Evolutionary conservation across 1,140 invertebrate genomes (phyloP), one percentile per base, ranked within the genome.

Genomic region (Saccostrea echinata): DNA sequence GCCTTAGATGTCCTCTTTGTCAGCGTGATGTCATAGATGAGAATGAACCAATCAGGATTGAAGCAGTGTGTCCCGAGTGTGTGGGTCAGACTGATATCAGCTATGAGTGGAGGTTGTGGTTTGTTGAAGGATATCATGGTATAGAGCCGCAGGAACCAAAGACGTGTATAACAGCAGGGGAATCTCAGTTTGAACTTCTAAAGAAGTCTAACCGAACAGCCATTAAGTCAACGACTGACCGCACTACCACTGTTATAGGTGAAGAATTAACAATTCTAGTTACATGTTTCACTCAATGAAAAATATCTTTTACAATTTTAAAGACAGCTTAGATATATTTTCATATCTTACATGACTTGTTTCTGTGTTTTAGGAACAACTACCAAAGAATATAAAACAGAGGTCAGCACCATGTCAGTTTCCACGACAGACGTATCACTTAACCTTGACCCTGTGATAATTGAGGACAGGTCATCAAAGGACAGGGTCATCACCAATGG

Each of bases 21-120:
- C 27, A 76, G 27, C 68, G 24, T 76, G 68, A 33, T 30, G 27
- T 27, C 24, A 71, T 30, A 11, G 16, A 27, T 27, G 68, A 76
- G 27, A 33, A 33, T 76, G 27, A 76, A 76, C 68, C 68, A 76
- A 30, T 76, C 68, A 76, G 68, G 13, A 76, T 76, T 12, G 68
- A 33, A 27, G 68, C 68, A 11, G 68, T 76, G 12, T 76, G 68
- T 13, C 68, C 68, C 16, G 30, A 33, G 68, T 76, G 68, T 16
- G 27, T 16, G 13, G 27, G 68, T 24, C 8, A 16, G 16, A 24
- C 27, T 16, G 16, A 2, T 3, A 12, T 76, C 6, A 18, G 11
- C 27, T 76, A 76, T 30, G 16, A 76, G 16, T 76, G 68, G 68
- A 76, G 27, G 4, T 27, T 76, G 24, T 76, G 24, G 11, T 27